Evolutionary conservation across 2,888 invertebrate species (phyloP).

Genomic region (Phyllotreta striolata): DNA sequence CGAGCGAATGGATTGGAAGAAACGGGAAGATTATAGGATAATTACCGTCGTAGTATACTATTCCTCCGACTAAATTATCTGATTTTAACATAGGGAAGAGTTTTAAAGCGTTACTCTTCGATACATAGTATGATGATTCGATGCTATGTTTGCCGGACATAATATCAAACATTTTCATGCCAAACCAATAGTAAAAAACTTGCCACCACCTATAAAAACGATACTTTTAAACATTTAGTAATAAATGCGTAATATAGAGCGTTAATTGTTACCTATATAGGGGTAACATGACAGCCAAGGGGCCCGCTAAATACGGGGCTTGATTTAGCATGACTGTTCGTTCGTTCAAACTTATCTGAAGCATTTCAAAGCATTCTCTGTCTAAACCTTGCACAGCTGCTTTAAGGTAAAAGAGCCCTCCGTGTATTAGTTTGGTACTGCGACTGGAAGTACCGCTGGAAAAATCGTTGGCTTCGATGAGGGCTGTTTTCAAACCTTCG

Average conservation of each 20-base stretch:
- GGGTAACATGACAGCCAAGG: slow-evolving; percentile 97
- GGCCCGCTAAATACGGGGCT: slow-evolving; percentile 96
- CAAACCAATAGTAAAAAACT: slow-evolving; percentile 98
- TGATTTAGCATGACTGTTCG: slow-evolving; percentile 92
- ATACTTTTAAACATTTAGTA: slow-evolving; percentile 29
- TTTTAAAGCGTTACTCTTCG: slow-evolving; percentile 93
- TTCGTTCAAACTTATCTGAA: slow-evolving; percentile 96
- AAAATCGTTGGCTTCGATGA: slow-evolving; percentile 89
- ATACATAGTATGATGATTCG: slow-evolving; percentile 93
- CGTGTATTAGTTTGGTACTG: slow-evolving; percentile 98
- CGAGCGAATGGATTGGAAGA: no score
- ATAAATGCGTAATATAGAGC: not conserved
- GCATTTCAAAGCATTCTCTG: slow-evolving; percentile 97
- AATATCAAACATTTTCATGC: slow-evolving; percentile 98
- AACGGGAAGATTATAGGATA: not conserved
- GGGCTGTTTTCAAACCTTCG: slow-evolving; percentile 45
- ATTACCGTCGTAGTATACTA: slow-evolving; percentile 99
- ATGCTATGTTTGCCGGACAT: slow-evolving; percentile 96
- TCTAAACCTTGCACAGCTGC: slow-evolving; percentile 96
- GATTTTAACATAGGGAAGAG: slow-evolving; percentile 98
- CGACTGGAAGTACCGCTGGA: slow-evolving; percentile 94
- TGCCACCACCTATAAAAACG: slow-evolving; percentile 88
- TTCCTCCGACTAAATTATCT: slow-evolving; percentile 93
- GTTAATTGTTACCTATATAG: slow-evolving; percentile 85
- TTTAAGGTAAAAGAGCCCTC: slow-evolving; percentile 96